Percentiles rank a stretch among this genome's conserved stretches.
These are phyloP conservation scores for Agonum fuliginosum DNA, from an alignment of 2,888 invertebrate genomes.

Conservation along the genomic window DNA sequence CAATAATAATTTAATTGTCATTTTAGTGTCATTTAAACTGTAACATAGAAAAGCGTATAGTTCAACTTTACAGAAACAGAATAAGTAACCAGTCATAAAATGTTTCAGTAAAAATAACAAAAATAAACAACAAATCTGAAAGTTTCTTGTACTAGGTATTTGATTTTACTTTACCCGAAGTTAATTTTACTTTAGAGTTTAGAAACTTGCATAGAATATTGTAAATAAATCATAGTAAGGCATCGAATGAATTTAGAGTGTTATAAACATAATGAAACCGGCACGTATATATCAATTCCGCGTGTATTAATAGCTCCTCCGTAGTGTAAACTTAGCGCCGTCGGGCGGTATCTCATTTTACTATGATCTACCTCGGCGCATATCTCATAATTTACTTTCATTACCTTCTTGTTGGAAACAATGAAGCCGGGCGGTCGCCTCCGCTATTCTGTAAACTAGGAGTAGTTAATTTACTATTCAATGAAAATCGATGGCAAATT, in stretches of 20 bases:
- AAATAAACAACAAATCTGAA: too few relatives aligned
- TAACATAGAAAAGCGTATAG: too few relatives aligned
- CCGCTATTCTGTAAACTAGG: conserved; percentile 17
- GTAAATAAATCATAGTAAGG: neutral
- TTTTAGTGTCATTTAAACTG: too few relatives aligned
- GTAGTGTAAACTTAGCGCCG: neutral
- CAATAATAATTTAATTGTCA: too few relatives aligned
- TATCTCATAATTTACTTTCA: conserved; percentile 49
- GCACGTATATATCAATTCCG: neutral
- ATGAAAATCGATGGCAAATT: conserved; percentile 53
- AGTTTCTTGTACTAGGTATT: too few relatives aligned
- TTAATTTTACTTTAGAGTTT: too few relatives aligned
- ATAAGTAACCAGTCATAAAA: too few relatives aligned
- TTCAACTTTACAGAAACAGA: too few relatives aligned
- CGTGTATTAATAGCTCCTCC: neutral
- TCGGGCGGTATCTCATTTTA: neutral
- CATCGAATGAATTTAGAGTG: neutral
- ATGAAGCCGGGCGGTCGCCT: conserved; percentile 25
- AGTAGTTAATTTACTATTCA: conserved; percentile 53
- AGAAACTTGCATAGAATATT: too few relatives aligned
- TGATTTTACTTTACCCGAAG: too few relatives aligned
- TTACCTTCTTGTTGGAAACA: conserved; percentile 44
- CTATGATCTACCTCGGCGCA: conserved; percentile 3
- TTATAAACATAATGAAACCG: neutral
- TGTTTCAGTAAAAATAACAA: too few relatives aligned